Conservation (phyloP, 2,797 vertebrate genomes). For the Acipenser ruthenus region DNA sequence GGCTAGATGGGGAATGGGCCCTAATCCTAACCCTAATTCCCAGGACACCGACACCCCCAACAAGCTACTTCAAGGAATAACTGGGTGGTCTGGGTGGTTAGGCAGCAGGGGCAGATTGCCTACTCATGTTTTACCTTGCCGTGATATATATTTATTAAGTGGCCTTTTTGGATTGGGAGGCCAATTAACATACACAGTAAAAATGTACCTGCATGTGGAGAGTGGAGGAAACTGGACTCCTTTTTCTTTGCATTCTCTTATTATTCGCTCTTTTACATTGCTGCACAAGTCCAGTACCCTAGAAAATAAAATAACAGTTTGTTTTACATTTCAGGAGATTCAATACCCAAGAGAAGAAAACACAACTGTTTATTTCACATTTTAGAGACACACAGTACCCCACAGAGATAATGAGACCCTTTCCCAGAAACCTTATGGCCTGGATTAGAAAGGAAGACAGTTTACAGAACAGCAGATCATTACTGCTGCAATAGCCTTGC, state of each 20-base stretch:
- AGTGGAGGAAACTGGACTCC: constrained; percentile 90
- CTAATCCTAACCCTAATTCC: too few species aligned
- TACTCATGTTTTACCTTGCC: too few species aligned
- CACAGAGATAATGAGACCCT: background rate
- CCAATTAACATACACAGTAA: too few species aligned
- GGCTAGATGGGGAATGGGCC: too few species aligned
- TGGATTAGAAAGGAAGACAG: background rate
- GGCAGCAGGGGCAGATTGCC: too few species aligned
- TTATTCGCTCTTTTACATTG: constrained; percentile 91
- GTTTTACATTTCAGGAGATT: background rate
- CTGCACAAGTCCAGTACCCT: constrained; percentile 94
- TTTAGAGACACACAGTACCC: background rate
- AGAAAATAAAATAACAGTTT: constrained; percentile 27
- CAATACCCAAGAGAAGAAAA: background rate
- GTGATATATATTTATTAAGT: too few species aligned
- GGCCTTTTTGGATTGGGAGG: too few species aligned
- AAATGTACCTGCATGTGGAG: constrained; percentile 82
- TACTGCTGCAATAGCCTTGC: constrained; percentile 2
- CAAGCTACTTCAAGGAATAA: too few species aligned
- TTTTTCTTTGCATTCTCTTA: constrained; percentile 87
- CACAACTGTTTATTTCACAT: too few species aligned
- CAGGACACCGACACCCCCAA: too few species aligned
- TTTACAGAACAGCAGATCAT: background rate
- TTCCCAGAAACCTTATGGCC: background rate
- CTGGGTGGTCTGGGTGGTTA: too few species aligned